A percentile compares a stretch with the other conserved stretches of the same genome.
Conservation (phyloP, 2,888 invertebrate genomes). For the Labia minor region DNA sequence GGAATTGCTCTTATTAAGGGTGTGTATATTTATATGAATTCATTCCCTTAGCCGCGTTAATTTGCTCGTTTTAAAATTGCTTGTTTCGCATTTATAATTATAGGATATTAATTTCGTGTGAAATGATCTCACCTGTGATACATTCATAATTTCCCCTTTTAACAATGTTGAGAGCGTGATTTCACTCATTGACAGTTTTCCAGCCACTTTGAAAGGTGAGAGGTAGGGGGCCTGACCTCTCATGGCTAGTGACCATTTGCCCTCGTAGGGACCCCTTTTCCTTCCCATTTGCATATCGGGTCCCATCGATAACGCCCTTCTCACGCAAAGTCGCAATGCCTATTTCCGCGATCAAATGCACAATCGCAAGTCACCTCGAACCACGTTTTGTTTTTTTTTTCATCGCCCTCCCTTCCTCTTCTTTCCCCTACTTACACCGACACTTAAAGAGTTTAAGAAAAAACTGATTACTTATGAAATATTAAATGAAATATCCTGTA, state of each 20-base stretch:
- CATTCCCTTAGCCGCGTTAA: too few relatives aligned
- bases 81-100: background rate
- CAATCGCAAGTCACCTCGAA: background rate
- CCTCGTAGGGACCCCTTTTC: background rate
- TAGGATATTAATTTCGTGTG: constrained; percentile 13
- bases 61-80: too few relatives aligned
- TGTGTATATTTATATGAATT: too few relatives aligned
- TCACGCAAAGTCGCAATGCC: background rate
- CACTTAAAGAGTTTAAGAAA: too few relatives aligned
- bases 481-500: background rate
- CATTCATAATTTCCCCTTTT: constrained; percentile 3
- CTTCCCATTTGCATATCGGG: constrained; percentile 3
- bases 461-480: background rate
- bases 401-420: too few relatives aligned
- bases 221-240: constrained; percentile 3
- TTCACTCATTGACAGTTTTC: background rate
- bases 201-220: background rate
- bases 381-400: background rate
- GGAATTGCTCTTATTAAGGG: too few relatives aligned
- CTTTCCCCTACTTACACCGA: too few relatives aligned
- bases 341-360: constrained; percentile 7
- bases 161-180: constrained; percentile 3
- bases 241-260: constrained; percentile 13
- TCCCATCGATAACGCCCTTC: background rate
- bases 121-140: background rate